Evolutionary conservation across 2,113 vertebrate genomes (phyloP), one percentile per base, ranked within the genome.

Genomic region (Phycodurus eques): DNA sequence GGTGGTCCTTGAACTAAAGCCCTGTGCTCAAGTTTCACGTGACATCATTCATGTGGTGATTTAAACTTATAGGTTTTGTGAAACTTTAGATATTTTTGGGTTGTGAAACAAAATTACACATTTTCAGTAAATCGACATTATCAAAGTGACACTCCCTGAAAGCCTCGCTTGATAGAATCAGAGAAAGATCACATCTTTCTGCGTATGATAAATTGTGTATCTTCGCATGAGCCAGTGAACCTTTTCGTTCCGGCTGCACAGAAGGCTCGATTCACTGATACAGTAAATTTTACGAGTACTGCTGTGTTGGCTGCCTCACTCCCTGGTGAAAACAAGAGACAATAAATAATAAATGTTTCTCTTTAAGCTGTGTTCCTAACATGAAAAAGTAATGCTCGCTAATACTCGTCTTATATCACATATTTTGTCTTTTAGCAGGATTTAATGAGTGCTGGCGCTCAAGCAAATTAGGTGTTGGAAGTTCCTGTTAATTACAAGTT

Each of bases 261-360:
- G 22, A 68, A 68, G 13, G 3, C 44, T 31, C 20, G 22, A 49
- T 8, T 46, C 27, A 35, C 9, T 19, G 14, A 53, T 33, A 46
- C 49, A 39, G 35, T 39, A 39, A 3, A 85, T 63, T 42, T 47
- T 72, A 74, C 27, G 1, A 71, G 64, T 51, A 76, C 69, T 62
- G 35, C 59, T 75, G 42, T 78, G 64, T 77, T 84, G 73, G 59
- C 70, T 73, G 70, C 78, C 70, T 69, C 62, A 44, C 65, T 86
- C 75, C 75, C 44, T 15, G 81, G 70, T 74, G 71, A 83, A 85
- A 85, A 87, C 80, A 89, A 80, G 74, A 88, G 75, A 83, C 76
- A 75, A 85, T 91, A 83, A 93, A 91, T 92, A 91, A 93, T 90
- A 89, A 81, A 92, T 91, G 86, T 60, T 69, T 64, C 87, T 87